Percentiles rank a stretch among this genome's conserved stretches.
phyloP scores from a whole-genome alignment of 2,888 invertebrate species.

The Abscondita cerata region DNA sequence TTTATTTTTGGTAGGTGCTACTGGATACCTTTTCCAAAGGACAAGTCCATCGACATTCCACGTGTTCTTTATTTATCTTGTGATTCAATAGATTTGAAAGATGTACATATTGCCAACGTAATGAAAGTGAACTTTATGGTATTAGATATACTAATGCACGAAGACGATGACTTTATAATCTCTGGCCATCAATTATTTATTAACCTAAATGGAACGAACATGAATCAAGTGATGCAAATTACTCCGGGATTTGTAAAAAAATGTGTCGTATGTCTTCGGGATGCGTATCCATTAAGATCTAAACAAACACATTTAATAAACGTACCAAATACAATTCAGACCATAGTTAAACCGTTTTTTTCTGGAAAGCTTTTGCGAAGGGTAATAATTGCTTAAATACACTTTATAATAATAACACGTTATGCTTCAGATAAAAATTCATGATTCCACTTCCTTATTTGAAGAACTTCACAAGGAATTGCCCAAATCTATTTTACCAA shows the following conservation, averaged over 20 bases:
- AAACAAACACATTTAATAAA: conserved; percentile 59
- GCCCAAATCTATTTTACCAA: neutral
- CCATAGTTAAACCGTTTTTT: conserved; percentile 11
- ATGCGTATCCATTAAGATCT: conserved; percentile 66
- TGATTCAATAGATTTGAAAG: neutral
- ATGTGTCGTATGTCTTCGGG: conserved; percentile 40
- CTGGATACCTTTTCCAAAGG: conserved; percentile 8
- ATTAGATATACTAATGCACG: conserved; percentile 63
- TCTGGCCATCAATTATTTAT: conserved; percentile 63
- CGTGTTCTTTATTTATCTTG: neutral
- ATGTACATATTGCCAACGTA: conserved; percentile 40
- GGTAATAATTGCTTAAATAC: neutral
- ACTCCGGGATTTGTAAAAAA: conserved; percentile 67
- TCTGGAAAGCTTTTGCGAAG: neutral
- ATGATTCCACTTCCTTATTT: neutral
- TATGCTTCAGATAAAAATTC: neutral
- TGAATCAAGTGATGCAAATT: conserved; percentile 48
- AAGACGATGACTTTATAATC: conserved; percentile 65
- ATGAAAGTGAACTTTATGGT: conserved; percentile 62
- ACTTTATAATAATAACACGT: neutral
- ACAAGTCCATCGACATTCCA: neutral
- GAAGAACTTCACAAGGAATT: neutral
- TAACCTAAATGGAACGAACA: neutral
- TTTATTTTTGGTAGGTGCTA: neutral
- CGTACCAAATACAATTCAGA: conserved; percentile 13